Conservation (phyloP, 53 echinoderm and acorn worm species). For the Paracentrotus lividus region DNA sequence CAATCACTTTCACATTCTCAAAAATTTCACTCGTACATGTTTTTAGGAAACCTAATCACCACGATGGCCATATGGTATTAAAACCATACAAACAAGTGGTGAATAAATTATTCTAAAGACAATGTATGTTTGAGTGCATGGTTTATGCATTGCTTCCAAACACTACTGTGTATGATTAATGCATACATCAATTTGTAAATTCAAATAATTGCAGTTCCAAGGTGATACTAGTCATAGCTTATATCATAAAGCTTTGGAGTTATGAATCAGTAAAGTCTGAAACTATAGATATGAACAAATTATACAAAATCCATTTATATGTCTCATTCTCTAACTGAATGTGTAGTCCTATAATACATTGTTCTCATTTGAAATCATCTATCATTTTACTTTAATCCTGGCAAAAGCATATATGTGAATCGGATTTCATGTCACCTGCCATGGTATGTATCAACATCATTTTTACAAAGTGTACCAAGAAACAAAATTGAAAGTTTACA, state of each 20-base stretch:
- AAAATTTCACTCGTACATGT: background rate
- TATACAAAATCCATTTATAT: background rate
- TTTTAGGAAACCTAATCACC: background rate
- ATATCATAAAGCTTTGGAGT: background rate
- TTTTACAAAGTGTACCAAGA: too few species aligned
- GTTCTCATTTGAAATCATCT: background rate
- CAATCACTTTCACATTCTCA: too few species aligned
- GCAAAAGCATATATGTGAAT: too few species aligned
- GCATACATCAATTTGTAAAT: background rate
- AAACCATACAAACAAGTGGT: constrained; percentile 10
- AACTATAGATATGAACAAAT: background rate
- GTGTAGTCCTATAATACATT: background rate
- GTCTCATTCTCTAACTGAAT: background rate
- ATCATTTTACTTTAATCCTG: background rate
- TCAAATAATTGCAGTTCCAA: background rate
- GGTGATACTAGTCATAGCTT: background rate
- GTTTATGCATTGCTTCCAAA: background rate
- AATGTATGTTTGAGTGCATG: background rate
- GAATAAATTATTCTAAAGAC: constrained; percentile 38
- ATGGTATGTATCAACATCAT: too few species aligned
- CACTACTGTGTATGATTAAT: background rate
- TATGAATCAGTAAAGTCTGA: background rate
- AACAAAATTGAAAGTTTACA: too few species aligned
- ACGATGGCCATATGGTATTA: background rate
- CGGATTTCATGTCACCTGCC: too few species aligned